Conservation (phyloP, 2,113 vertebrate genomes). For the Neoarius graeffei region DNA sequence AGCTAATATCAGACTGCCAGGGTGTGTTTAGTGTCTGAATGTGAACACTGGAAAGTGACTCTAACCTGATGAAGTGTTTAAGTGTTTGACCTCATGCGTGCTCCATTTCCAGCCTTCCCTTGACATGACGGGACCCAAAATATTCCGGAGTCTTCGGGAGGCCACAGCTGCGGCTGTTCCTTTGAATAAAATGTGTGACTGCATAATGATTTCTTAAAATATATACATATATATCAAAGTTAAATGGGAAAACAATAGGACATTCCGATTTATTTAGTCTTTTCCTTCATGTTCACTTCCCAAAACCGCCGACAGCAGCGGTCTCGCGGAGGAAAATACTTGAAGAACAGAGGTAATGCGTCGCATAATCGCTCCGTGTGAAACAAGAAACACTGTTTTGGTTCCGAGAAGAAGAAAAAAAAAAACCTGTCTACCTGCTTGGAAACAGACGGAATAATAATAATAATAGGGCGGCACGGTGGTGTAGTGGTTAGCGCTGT, state of each 20-base stretch:
- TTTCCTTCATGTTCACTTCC: conserved; percentile 47
- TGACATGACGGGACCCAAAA: conserved; percentile 67
- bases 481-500: too few species aligned
- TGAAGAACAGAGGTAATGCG: conserved; percentile 57
- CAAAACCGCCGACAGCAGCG: conserved; percentile 28
- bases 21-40: neutral
- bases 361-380: conserved; percentile 55
- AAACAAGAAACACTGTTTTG: neutral
- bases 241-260: neutral
- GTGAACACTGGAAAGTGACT: neutral
- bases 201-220: conserved; percentile 56
- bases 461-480: neutral
- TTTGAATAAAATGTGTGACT: conserved; percentile 61
- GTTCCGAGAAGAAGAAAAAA: neutral
- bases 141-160: conserved; percentile 66
- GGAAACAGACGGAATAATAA: neutral
- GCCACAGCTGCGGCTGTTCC: conserved; percentile 65
- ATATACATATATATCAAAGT: neutral
- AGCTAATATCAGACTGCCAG: neutral
- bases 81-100: conserved; percentile 71
- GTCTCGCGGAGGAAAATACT: conserved; percentile 60
- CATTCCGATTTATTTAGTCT: neutral
- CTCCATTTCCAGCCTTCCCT: conserved; percentile 68
- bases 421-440: too few species aligned
- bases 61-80: conserved; percentile 74